Percentiles rank a stretch among this genome's conserved stretches.
Evolutionary conservation across 2,888 invertebrate species (phyloP).

Genomic region (Seira musarum): DNA sequence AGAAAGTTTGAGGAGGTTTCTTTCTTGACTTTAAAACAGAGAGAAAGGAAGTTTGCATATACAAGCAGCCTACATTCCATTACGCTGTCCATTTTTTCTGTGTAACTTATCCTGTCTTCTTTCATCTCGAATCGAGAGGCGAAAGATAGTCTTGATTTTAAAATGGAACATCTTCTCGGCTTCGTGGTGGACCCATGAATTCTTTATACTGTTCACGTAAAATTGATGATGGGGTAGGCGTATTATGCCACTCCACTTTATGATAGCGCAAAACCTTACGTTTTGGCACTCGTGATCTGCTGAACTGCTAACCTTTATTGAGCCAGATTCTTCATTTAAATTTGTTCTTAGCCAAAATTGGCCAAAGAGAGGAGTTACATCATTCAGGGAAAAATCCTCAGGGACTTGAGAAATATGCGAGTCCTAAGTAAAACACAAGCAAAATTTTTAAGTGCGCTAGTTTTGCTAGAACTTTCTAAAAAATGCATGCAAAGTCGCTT

Average conservation of each 20-base stretch:
- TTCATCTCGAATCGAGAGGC: slow-evolving; percentile 19
- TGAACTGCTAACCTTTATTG: slow-evolving; percentile 40
- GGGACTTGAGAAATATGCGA: slow-evolving; percentile 4
- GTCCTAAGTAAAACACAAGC: neutral
- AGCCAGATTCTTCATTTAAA: slow-evolving; percentile 40
- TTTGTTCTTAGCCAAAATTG: slow-evolving; percentile 20
- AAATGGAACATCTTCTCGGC: neutral
- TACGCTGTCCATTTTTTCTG: neutral
- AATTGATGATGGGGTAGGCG: slow-evolving; percentile 37
- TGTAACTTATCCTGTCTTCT: slow-evolving; percentile 5
- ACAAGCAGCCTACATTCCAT: no score
- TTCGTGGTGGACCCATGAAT: slow-evolving; percentile 20
- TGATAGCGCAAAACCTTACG: neutral
- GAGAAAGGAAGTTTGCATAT: no score
- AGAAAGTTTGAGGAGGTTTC: neutral
- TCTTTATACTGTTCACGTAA: slow-evolving; percentile 42
- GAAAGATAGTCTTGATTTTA: slow-evolving; percentile 1
- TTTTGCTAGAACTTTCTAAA: no score
- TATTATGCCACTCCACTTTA: neutral
- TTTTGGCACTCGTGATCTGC: slow-evolving; percentile 11
- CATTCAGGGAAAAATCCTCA: neutral
- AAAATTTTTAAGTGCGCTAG: no score
- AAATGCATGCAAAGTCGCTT: no score
- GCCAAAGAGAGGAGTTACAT: neutral
- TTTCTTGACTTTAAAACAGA: no score